Evolutionary conservation across 2,888 invertebrate species (phyloP).

Genomic region (Neoascia interrupta): DNA sequence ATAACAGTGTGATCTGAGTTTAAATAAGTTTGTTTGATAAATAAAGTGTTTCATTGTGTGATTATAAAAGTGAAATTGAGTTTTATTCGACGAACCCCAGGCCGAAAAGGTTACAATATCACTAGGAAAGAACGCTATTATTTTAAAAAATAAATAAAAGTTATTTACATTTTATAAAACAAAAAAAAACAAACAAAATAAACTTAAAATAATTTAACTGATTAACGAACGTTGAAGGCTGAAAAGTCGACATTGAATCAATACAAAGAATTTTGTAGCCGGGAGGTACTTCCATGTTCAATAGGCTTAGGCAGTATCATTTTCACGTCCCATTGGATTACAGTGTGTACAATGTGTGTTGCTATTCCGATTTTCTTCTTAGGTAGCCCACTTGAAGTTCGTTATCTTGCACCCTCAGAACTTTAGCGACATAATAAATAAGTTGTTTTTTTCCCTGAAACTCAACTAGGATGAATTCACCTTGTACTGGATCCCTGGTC

Average conservation of each 20-base stretch:
- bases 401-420: not conserved
- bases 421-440: not conserved
- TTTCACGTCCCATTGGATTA: constrained; percentile 8
- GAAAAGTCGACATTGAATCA: not conserved
- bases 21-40: too few species aligned
- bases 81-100: too few species aligned
- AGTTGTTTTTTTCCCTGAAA: constrained; percentile 12
- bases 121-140: too few species aligned
- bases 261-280: not conserved
- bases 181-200: not conserved
- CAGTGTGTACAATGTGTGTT: not conserved
- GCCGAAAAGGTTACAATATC: too few species aligned
- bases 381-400: constrained; percentile 1
- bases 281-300: constrained; percentile 9
- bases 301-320: constrained; percentile 9
- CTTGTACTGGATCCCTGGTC: constrained; percentile 4
- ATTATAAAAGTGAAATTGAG: too few species aligned
- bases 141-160: not conserved
- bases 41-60: too few species aligned
- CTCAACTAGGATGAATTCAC: constrained; percentile 8
- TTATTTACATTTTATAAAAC: not conserved
- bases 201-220: not conserved
- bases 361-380: not conserved
- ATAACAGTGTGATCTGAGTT: too few species aligned
- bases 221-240: not conserved